Conservation (phyloP, 2,113 vertebrate genomes). For the Pelobates fuscus region DNA sequence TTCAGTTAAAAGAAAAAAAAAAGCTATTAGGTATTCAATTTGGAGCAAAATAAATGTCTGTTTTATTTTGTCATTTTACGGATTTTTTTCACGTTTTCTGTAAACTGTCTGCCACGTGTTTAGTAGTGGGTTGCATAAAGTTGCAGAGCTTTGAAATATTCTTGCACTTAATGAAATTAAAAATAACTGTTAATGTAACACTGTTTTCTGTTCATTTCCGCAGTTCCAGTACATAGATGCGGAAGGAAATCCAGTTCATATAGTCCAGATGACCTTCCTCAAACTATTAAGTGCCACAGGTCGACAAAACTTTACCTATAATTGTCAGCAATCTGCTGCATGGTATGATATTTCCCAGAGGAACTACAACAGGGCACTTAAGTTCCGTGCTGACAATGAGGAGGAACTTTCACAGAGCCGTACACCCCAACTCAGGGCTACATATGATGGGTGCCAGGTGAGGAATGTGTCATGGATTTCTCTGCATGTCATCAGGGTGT, state of each 20-base stretch:
- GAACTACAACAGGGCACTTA: conserved; percentile 71
- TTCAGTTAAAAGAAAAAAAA: too few species aligned
- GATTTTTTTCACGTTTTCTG: too few species aligned
- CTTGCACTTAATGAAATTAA: too few species aligned
- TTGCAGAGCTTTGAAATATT: too few species aligned
- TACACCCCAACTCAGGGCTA: conserved; percentile 66
- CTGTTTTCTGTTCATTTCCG: background rate
- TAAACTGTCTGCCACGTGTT: too few species aligned
- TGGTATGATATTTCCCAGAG: conserved; percentile 76
- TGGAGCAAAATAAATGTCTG: too few species aligned
- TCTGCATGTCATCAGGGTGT: too few species aligned
- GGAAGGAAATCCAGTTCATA: conserved; percentile 74
- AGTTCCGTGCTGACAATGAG: conserved; percentile 74
- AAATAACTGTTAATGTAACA: too few species aligned
- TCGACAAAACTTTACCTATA: conserved; percentile 80
- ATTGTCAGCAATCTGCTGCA: conserved; percentile 82
- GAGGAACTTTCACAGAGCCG: conserved; percentile 80
- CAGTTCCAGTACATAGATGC: conserved; percentile 86
- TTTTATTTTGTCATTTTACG: too few species aligned
- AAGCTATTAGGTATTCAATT: too few species aligned
- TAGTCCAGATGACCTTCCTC: conserved; percentile 89
- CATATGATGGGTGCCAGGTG: conserved; percentile 86
- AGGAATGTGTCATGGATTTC: too few species aligned
- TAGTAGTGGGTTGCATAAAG: too few species aligned
- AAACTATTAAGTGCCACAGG: conserved; percentile 82